Conservation (phyloP, 2,113 vertebrate genomes). For the Chelonoidis abingdonii region DNA sequence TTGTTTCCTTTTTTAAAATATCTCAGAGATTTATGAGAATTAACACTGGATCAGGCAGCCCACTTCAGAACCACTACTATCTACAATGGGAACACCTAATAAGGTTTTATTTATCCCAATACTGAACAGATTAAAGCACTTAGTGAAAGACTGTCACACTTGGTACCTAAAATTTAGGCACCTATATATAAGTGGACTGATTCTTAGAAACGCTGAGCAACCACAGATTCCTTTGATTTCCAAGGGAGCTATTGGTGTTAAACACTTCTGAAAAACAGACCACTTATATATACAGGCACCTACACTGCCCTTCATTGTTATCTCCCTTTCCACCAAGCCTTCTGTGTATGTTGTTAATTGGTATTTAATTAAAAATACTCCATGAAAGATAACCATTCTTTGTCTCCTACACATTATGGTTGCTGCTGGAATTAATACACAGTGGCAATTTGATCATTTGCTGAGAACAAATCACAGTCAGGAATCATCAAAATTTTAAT, state of each 20-base stretch:
- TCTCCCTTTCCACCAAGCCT: no score
- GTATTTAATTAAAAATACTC: no score
- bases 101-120: fast-evolving
- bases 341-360: no score
- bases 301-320: no score
- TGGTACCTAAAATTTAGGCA: neutral
- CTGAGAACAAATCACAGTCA: no score
- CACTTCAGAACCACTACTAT: neutral
- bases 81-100: fast-evolving
- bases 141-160: neutral
- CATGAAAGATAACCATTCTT: no score
- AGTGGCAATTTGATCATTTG: no score
- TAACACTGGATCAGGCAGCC: neutral
- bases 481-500: no score
- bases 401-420: no score
- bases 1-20: neutral
- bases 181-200: neutral
- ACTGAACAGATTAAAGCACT: neutral
- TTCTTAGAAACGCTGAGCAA: neutral
- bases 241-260: neutral
- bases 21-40: neutral
- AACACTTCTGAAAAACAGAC: neutral
- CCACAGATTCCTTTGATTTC: neutral
- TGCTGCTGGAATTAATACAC: no score
- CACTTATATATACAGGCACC: no score